Base-by-base conservation (phyloP, 2,797 vertebrate species). In the Oophaga sylvatica region DNA sequence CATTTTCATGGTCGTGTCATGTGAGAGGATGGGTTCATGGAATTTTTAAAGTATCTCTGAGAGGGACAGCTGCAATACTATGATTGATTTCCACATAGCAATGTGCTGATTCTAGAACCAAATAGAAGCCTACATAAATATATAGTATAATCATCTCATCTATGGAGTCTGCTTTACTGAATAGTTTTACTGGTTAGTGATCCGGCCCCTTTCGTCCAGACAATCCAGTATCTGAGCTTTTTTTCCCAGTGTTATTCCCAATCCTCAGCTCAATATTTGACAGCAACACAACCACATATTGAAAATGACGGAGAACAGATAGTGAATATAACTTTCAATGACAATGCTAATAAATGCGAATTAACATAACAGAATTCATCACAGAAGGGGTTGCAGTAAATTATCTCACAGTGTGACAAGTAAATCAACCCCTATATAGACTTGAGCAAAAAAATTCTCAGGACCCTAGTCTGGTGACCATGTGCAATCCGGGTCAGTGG, bases 1-100 rank as follows among this genome's bases (percentile, higher is more conserved):
- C 10, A 56, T 16, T 84, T 85, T 78, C 83, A 85, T 84, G 67
- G 29, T 41, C 12, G 56, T 83, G 48, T 26, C 81, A 83, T 73
- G 53, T 57, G 81, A 83, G 26, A 70, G 56, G 29, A 73, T 57
- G 81, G 67, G 67, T 9, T 45, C 60, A 57, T 45, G 79, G 79
- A 63, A 45, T 63, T 63, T 62, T 63, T 80, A 15, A 20, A 41
- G 48, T 31, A 59, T 31, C 26, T 79, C 60, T 80, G 13, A 62
- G 35, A 35, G 57, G 63, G 63, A 82, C 80, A 82, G 80, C 80
- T 82, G 48, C 57, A 31, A 17, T 41, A 1, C 20, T 22, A 41
- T 80, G 41, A 80, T 9, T 35, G 26, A 63, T 45, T 80, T 60
- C 78, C 22, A 80, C 60, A 65, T 80, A 63, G 57, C 78, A 76